Conservation (phyloP, 1,140 invertebrate genomes). For the Cotesia glomerata region DNA sequence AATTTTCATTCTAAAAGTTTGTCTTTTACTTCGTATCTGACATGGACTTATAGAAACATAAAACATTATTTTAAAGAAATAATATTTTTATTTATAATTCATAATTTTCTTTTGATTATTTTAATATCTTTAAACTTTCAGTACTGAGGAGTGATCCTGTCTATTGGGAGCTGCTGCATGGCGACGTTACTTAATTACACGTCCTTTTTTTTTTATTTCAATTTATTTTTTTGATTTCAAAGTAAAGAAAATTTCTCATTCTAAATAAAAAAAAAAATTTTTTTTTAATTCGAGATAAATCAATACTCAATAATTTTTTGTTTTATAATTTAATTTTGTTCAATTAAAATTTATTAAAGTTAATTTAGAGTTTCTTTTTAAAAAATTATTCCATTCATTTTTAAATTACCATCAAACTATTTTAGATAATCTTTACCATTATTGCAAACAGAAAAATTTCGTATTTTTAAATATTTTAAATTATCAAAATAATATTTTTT, state of each 20-base stretch:
- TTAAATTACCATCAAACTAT: background rate
- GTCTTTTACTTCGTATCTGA: no score
- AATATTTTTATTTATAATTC: background rate
- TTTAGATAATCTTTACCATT: conserved; percentile 14
- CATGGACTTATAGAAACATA: background rate
- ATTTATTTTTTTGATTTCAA: conserved; percentile 10
- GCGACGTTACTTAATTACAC: conserved; percentile 51
- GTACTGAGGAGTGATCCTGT: conserved; percentile 56
- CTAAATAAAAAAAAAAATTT: conserved; percentile 2
- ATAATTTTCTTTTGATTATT: conserved; percentile 52
- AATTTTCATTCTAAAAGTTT: no score
- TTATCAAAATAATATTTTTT: background rate
- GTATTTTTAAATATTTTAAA: background rate
- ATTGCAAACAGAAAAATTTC: background rate
- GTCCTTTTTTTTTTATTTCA: conserved; percentile 33
- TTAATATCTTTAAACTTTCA: conserved; percentile 66
- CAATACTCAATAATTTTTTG: background rate
- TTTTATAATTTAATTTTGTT: background rate
- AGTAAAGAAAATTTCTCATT: conserved; percentile 36
- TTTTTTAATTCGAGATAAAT: conserved; percentile 14
- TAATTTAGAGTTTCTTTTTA: background rate
- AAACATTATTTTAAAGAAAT: background rate
- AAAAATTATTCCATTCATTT: background rate
- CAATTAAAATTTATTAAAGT: conserved; percentile 30
- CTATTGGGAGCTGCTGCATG: conserved; percentile 53